Evolutionary conservation across 2,888 invertebrate genomes (phyloP).

Genomic region (Hypselothyrea guttata): DNA sequence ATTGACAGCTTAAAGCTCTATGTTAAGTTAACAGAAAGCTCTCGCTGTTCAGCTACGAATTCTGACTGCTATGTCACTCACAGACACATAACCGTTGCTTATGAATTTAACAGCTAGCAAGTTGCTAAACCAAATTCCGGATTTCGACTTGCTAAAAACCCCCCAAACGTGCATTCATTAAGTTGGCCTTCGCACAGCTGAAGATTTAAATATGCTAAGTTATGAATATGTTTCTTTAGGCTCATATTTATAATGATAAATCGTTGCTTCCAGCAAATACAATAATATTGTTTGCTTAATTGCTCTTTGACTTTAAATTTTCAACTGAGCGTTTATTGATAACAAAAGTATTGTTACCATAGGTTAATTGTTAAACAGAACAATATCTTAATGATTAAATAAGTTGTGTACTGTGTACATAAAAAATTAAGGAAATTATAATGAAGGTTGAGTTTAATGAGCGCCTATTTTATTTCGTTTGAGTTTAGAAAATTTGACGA

Average conservation of each 20-base stretch:
- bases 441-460: too few relatives aligned
- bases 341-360: neutral
- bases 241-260: neutral
- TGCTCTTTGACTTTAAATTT: neutral
- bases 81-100: neutral
- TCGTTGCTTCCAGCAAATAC: neutral
- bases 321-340: neutral
- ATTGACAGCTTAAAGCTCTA: neutral
- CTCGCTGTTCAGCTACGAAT: neutral
- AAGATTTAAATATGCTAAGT: neutral
- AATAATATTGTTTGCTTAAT: neutral
- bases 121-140: constrained; percentile 15
- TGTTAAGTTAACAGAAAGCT: constrained; percentile 14
- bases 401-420: too few relatives aligned
- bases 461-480: too few relatives aligned
- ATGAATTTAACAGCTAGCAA: neutral
- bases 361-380: too few relatives aligned
- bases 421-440: too few relatives aligned
- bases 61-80: constrained; percentile 28
- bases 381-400: too few relatives aligned
- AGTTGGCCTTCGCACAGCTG: constrained; percentile 14
- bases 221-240: constrained; percentile 6
- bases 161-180: constrained; percentile 3
- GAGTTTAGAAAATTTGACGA: too few relatives aligned
- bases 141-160: constrained; percentile 6